Evolutionary conservation across 2,113 vertebrate species (phyloP), one percentile per base, ranked within the genome.

Genomic region (Tamias sibiricus): DNA sequence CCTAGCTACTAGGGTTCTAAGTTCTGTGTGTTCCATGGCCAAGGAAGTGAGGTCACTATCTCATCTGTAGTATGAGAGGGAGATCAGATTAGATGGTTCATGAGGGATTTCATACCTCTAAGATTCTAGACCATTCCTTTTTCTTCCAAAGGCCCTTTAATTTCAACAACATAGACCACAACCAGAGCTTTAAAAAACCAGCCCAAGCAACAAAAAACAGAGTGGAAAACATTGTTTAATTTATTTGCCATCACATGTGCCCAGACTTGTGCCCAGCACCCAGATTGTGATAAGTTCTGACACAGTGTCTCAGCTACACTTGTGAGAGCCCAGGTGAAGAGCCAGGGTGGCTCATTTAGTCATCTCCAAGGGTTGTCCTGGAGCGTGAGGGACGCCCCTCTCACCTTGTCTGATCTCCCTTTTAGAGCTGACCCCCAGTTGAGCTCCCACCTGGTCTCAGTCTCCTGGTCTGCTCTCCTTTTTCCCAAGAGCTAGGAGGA

Each of bases 161-260:
- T 44, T 88, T 79, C 84, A 32, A n/a, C 24, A 49, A 20, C n/a
- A 30, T 42, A 54, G 9, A 19, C 13, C 44, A 32, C 35, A 86
- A 22, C 5, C 40, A 62, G 71, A 74, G 49, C 35, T 88, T 84
- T 81, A 80, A 94, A 82, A 68, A 88, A 62, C 35, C 12, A n/a
- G 28, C 80, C 79, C 59, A 62, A 81, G 59, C 35, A 47, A 44
- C n/a, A n/a, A n/a, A n/a, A 74, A 79, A 83, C 14, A 40, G 22
- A 44, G 8, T 49, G 4, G 62, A n/a, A 95, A 93, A 75, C 35
- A 4, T 32, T 96, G 10, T 57, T 62, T 24, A 59, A 59, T 59
- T 90, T 94, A 94, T 97, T 96, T 62, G 10, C 42, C 52, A 84
- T 32, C 44, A 11, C 28, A 22, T 6, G 37, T 28, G 19, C 20